Conservation (phyloP, 2,113 vertebrate genomes). For the human region GRCh38 chr13:40715001-40715500, state of each 20-base stretch:
- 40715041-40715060: not conserved
- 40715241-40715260: not conserved
- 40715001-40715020: too few relatives aligned
- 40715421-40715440: not conserved
- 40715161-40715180: not conserved
- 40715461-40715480: not conserved
- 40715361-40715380: not conserved
- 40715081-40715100: not conserved
- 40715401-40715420: not conserved
- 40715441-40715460: not conserved
- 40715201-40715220: not conserved
- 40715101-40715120: not conserved
- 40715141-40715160: not conserved
- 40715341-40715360: not conserved
- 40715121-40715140: not conserved
- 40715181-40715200: not conserved
- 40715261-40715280: not conserved
- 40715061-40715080: not conserved
- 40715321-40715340: not conserved
- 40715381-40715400: not conserved
- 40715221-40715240: not conserved
- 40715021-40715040: not conserved
- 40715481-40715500: not conserved
- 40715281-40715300: not conserved
- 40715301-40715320: not conserved